These are phyloP conservation scores for Leptatherina wallacei DNA, from an alignment of 2,797 vertebrate genomes.

Conservation along the genomic window DNA sequence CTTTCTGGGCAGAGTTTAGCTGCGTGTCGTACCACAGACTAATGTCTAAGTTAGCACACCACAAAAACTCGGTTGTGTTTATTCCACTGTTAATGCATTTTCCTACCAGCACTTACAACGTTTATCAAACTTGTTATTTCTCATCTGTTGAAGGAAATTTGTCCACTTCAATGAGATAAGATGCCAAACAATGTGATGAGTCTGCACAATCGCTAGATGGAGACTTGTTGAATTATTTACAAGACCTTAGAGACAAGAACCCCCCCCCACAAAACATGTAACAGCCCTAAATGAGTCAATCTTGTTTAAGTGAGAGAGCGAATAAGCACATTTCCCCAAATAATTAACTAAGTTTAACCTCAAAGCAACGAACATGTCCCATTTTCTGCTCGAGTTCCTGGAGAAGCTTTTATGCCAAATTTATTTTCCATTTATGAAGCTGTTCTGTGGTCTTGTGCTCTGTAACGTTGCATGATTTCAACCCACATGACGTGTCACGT, in stretches of 20 bases:
- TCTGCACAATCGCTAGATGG: background rate
- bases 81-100: background rate
- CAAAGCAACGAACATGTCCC: background rate
- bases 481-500: slow-evolving; percentile 9
- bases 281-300: too few relatives aligned
- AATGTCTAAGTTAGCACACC: background rate
- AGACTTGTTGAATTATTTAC: background rate
- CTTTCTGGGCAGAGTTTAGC: background rate
- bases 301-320: background rate
- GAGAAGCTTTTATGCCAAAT: slow-evolving; percentile 10
- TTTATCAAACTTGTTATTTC: fast-evolving
- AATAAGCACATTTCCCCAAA: background rate
- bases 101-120: background rate
- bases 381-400: background rate
- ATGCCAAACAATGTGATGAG: background rate
- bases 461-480: slow-evolving; percentile 45
- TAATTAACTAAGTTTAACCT: background rate
- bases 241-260: background rate
- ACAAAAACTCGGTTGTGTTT: background rate
- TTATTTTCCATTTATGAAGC: slow-evolving; percentile 16
- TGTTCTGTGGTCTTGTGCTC: slow-evolving; percentile 16
- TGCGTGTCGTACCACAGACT: background rate
- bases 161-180: background rate
- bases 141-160: background rate
- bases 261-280: background rate